A percentile compares a stretch with the other conserved stretches of the same genome.
These are phyloP conservation scores for Helicorthomorpha holstii DNA, from an alignment of 1,140 invertebrate genomes.

Conservation along the genomic window DNA sequence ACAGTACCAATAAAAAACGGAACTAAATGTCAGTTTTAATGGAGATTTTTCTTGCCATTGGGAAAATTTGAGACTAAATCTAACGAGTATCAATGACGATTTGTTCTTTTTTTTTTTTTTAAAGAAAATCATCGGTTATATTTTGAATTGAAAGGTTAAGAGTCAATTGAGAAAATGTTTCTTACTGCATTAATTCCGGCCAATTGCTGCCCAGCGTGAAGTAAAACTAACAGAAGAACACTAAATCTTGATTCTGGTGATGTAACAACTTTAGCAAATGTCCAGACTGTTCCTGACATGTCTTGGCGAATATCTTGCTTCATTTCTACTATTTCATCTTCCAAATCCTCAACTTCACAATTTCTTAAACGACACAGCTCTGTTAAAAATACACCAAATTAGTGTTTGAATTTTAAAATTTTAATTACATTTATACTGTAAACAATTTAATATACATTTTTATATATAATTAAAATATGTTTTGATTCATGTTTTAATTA, in stretches of 20 bases:
- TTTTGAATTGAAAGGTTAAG: too few relatives aligned
- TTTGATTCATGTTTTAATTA: too few relatives aligned
- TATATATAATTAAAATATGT: too few relatives aligned
- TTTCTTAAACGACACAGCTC: slow-evolving; percentile 35
- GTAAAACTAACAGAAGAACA: slow-evolving; percentile 46
- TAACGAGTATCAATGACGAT: too few relatives aligned
- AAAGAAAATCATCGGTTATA: too few relatives aligned
- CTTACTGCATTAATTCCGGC: slow-evolving; percentile 70
- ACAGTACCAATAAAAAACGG: too few relatives aligned
- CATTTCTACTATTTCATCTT: slow-evolving; percentile 24
- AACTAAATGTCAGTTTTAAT: too few relatives aligned
- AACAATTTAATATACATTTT: too few relatives aligned
- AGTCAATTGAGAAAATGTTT: slow-evolving; percentile 16
- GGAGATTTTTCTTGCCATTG: too few relatives aligned
- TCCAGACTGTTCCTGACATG: slow-evolving; percentile 2
- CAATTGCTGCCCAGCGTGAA: slow-evolving; percentile 68
- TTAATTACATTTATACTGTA: too few relatives aligned
- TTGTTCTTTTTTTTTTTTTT: too few relatives aligned
- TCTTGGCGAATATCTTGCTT: slow-evolving; percentile 8
- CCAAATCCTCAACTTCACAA: slow-evolving; percentile 24
- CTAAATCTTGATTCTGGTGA: slow-evolving; percentile 35
- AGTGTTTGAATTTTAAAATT: background rate
- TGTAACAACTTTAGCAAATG: slow-evolving; percentile 7
- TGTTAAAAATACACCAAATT: slow-evolving; percentile 18
- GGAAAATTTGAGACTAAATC: too few relatives aligned